These are phyloP conservation scores for Euschistus heros DNA, from an alignment of 1,140 invertebrate species.

Conservation along the genomic window DNA sequence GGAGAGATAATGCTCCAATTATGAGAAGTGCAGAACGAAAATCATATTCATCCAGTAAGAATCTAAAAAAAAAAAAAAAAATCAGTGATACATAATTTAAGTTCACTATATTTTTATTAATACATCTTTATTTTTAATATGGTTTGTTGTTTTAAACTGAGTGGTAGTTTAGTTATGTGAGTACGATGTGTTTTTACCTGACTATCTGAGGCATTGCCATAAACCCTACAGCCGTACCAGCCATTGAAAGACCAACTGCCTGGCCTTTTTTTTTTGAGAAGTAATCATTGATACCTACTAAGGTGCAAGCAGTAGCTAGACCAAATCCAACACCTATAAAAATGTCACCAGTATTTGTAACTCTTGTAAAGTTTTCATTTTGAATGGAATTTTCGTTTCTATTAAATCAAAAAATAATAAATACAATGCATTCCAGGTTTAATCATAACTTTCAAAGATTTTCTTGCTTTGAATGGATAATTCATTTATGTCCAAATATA, in stretches of 20 bases:
- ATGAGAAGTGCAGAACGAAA: conserved; percentile 51
- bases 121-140: too few relatives aligned
- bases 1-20: conserved; percentile 47
- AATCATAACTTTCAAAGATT: too few relatives aligned
- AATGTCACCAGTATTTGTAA: too few relatives aligned
- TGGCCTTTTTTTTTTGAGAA: conserved; percentile 61
- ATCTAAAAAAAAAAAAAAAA: conserved; percentile 11
- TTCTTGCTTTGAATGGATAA: too few relatives aligned
- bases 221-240: conserved; percentile 60
- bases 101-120: too few relatives aligned
- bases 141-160: too few relatives aligned
- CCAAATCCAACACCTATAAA: conserved; percentile 53
- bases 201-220: conserved; percentile 59
- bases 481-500: too few relatives aligned
- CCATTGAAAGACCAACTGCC: conserved; percentile 62
- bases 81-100: too few relatives aligned
- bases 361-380: background rate
- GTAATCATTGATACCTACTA: conserved; percentile 42
- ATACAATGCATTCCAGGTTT: background rate
- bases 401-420: background rate
- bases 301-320: conserved; percentile 50
- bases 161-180: background rate
- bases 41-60: conserved; percentile 40
- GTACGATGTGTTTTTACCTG: conserved; percentile 16
- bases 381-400: background rate